phyloP scores from a whole-genome alignment of 1,140 invertebrate species.

The Drosophila pachea region DNA sequence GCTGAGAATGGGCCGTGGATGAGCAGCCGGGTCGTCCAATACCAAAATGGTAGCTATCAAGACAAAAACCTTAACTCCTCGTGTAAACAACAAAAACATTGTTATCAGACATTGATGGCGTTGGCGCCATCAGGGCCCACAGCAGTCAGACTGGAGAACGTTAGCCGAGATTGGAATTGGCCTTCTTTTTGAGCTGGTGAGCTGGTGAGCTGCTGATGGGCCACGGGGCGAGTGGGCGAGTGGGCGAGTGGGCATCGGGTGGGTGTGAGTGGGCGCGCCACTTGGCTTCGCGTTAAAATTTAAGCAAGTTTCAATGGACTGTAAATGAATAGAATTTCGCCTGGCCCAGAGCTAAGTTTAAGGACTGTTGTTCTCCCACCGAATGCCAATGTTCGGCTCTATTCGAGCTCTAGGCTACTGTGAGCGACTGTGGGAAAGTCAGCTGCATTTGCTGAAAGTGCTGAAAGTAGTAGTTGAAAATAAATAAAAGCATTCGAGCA shows the following conservation, averaged over 20 bases:
- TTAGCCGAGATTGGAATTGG: conserved; percentile 37
- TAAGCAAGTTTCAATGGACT: conserved; percentile 70
- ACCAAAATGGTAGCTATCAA: conserved; percentile 49
- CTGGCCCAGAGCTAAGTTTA: conserved; percentile 33
- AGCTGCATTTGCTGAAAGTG: conserved; percentile 32
- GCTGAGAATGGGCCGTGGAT: conserved; percentile 32
- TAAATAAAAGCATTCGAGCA: conserved; percentile 46
- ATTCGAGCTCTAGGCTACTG: conserved; percentile 9
- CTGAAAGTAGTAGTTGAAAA: conserved; percentile 48
- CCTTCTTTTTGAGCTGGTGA: conserved; percentile 6
- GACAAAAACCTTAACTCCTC: conserved; percentile 51
- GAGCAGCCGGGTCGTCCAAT: conserved; percentile 4
- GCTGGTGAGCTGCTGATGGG: too few species aligned
- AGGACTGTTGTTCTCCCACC: conserved; percentile 21
- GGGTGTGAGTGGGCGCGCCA: background rate
- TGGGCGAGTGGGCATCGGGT: too few species aligned
- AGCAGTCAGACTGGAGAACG: conserved; percentile 23
- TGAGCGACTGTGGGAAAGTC: conserved; percentile 11
- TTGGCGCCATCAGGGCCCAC: conserved; percentile 44
- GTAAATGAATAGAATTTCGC: conserved; percentile 51
- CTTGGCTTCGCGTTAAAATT: conserved; percentile 51
- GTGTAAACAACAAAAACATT: conserved; percentile 58
- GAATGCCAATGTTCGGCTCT: conserved; percentile 41
- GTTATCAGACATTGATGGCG: conserved; percentile 58
- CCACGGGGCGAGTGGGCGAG: background rate